Evolutionary conservation across 2,113 vertebrate species (phyloP), one percentile per base, ranked within the genome.

Genomic region (Solea solea): DNA sequence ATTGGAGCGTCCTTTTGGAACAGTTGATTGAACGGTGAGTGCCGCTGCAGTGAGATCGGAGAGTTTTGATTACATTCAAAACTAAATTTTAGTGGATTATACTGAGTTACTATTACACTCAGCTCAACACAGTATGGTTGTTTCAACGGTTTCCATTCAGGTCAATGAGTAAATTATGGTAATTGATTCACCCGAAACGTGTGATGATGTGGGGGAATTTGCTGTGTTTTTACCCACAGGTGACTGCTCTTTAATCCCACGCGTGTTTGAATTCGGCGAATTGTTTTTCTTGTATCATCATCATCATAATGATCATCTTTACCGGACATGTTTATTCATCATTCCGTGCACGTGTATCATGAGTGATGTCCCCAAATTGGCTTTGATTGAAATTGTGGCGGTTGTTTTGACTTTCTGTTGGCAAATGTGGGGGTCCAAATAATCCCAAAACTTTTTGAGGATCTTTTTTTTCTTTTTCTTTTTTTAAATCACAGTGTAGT

Each of bases 1-100:
- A 3, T 9, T 34, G 45, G 2, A 60, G 51, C 40, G 51, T 41
- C 28, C 12, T 4, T 69, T 62, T 39, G 8, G 48, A 56, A 11
- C 3, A 10, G 15, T 14, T 27, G 9, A 56, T 16, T 28, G 46
- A 70, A 42, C 73, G 86, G 88, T 90, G 85, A 90, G 89, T 90
- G 59, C n/a, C 14, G 57, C 44, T 11, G 51, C n/a, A 21, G 54
- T 3, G 41, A 14, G 64, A 42, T 4, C n/a, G 9, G 60, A 11
- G 8, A 42, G 0, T 76, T 87, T 81, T 69, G 69, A 54, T 60
- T 63, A 48, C 45, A 44, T n/a, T 50, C 12, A n/a, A 34, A 34
- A 34, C 1, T 34, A 34, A 34, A 34, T 34, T 2, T 34, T 34
- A 34, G 3, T 34, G 34, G 3, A 34, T 2, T 34, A 34, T 34